Evolutionary conservation across 2,797 vertebrate species (phyloP), one percentile per base, ranked within the genome.

Genomic region (Clarias laeviceps): DNA sequence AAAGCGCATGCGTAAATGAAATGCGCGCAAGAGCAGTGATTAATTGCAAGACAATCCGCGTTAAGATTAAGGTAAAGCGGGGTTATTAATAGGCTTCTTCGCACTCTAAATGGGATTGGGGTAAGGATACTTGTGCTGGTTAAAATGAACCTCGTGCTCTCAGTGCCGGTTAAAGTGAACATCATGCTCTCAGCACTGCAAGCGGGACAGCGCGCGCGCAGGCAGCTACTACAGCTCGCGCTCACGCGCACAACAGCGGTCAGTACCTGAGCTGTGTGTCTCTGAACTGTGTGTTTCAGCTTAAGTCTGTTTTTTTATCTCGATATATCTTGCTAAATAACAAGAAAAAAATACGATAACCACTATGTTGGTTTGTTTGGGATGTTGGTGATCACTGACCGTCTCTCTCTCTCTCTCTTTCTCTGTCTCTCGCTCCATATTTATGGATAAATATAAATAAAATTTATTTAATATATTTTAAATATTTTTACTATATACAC

Each of bases 41-140:
- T 92, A 92, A 91, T 89, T 85, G 87, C 88, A 85, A 84, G 84
- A 85, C 90, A 90, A 91, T 89, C 89, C 84, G 80, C 76, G 24
- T 81, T 14, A 85, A 73, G 91, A 91, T 91, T 90, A 89, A 86
- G 82, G 3, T 87, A 77, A 89, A 77, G 82, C 82, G 86, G 81
- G 18, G 87, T 90, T 94, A 94, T 93, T 94, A 92, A 95, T 94
- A 93, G 93, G 92, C 88, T 92, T 93, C 82, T 82, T 81, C 15
- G 80, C 76, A 84, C 64, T 88, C 78, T 88, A 89, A 93, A 93
- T 91, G 92, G 84, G 94, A 95, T 95, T 95, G 89, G 80, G 88
- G 45, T 94, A 69, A 94, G 92, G 91, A 82, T 89, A 90, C 91
- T 92, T 1, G 34, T 64, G 57, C 59, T 76, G 70, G 89, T 93